Evolutionary conservation across 2,113 vertebrate species (phyloP), one percentile per base, ranked within the genome.

Genomic region (Paramisgurnus dabryanus): DNA sequence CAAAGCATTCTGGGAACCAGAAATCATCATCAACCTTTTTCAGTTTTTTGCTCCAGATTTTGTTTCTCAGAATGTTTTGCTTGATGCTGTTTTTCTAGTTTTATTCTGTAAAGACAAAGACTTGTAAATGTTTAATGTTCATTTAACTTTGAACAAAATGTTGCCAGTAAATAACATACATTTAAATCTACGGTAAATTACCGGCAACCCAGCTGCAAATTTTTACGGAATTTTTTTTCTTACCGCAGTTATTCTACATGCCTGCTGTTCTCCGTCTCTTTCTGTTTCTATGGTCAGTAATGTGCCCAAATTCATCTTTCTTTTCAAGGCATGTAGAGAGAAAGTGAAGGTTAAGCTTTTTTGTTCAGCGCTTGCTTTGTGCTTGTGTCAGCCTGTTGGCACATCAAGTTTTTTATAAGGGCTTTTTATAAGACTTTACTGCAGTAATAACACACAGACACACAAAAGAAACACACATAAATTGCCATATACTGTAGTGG

Each of bases 311-410:
- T 63, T 63, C 12, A 63, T 47, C 7, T 49, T 60, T 15, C 49
- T 73, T 75, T 75, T 63, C 58, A 45, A 41, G 55, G 58, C 57
- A 10, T 10, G 7, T 18, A 47, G 58, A 75, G 58, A 47, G 57
- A 63, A 75, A 75, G 72, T 34, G 58, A 63, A 75, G 58, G 58
- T 75, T 63, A 75, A 75, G 72, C 72, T 75, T 41, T 57, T 74
- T 63, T 75, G 72, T 63, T 15, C 12, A 1, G 5, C 22, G 18
- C 41, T 4, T 75, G n/a, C 63, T 34, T 75, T 63, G 43, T 75
- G 72, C 58, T 75, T 63, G 41, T 75, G 72, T 45, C 55, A 58
- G 72, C n/a, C 71, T 74, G 57, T 74, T 75, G 43, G 72, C 72
- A 58, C 41, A 45, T 75, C 72, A 74, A 18, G 11, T 61, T 8